Evolutionary conservation across 2,888 invertebrate species (phyloP).

Genomic region (Chloroclysta siterata): DNA sequence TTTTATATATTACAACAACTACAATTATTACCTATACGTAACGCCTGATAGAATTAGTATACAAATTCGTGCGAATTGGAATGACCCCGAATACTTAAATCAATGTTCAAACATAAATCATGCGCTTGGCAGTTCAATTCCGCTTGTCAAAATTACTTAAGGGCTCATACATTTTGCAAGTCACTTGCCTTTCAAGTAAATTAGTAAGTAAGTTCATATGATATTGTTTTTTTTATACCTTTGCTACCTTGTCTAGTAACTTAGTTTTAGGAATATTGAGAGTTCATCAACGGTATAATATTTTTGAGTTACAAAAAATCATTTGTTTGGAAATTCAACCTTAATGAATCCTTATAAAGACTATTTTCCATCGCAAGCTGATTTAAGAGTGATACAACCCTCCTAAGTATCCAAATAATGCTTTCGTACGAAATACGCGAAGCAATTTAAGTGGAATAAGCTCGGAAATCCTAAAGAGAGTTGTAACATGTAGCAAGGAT

Average conservation of each 20-base stretch:
- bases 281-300: too few species aligned
- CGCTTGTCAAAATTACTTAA: neutral
- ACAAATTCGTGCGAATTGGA: neutral
- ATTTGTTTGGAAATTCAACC: neutral
- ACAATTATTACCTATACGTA: too few species aligned
- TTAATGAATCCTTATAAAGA: neutral
- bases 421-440: conserved; percentile 16
- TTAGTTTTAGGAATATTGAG: too few species aligned
- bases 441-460: conserved; percentile 33
- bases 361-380: neutral
- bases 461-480: conserved; percentile 24
- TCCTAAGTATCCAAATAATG: conserved; percentile 1
- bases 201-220: neutral
- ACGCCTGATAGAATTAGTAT: neutral
- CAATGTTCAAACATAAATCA: conserved; percentile 1
- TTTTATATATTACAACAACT: too few species aligned
- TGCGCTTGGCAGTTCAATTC: neutral
- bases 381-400: neutral
- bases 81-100: neutral
- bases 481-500: conserved; percentile 19
- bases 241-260: too few species aligned
- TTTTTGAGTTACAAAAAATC: too few species aligned
- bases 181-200: neutral
- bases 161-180: neutral
- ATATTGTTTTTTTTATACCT: neutral